Base-by-base conservation (phyloP, 1,140 invertebrate genomes). In the Apocrypta bakeri region DNA sequence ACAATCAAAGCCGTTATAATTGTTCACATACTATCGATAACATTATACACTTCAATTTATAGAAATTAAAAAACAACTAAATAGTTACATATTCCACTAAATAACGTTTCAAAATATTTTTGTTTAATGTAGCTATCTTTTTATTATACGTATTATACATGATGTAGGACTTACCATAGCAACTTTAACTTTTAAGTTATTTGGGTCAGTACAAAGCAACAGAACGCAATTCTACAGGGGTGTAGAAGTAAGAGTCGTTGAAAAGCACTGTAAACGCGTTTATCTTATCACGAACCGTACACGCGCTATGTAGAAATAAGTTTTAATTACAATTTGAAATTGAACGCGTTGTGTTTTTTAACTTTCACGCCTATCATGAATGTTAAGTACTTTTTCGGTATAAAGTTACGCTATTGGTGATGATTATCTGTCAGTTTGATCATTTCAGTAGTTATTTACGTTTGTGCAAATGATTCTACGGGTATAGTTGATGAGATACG, bases 221-320 rank as follows among this genome's bases (percentile, higher is more conserved):
- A 79, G 25, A 71, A n/a, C n/a, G 66, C 61, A 72, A 56, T 79
- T 72, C 42, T 25, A 27, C 37, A 72, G 3, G 33, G 48, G 56
- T 48, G 24, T 37, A 63, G 61, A 25, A 37, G 31, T 71, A 12
- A 9, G 24, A 29, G 27, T 29, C 27, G 63, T 37, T 72, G 25
- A 72, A 72, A 24, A 24, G 68, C 63, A n/a, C n/a, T n/a, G n/a
- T 72, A 21, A 31, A 37, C 31, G 37, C 27, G 21, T 69, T 79
- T 79, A 61, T 27, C 66, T 80, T 72, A 69, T 79, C n/a, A n/a
- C n/a, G n/a, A n/a, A n/a, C n/a, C 77, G 14, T 37, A 7, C 11
- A 17, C 24, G 33, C 9, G 9, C 33, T 9, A 37, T 37, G 33
- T 37, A 37, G 3, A 37, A 4, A 37, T 37, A 37, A 68, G 37